Base-by-base conservation (phyloP, 2,113 vertebrate species). In the Nestor notabilis region DNA sequence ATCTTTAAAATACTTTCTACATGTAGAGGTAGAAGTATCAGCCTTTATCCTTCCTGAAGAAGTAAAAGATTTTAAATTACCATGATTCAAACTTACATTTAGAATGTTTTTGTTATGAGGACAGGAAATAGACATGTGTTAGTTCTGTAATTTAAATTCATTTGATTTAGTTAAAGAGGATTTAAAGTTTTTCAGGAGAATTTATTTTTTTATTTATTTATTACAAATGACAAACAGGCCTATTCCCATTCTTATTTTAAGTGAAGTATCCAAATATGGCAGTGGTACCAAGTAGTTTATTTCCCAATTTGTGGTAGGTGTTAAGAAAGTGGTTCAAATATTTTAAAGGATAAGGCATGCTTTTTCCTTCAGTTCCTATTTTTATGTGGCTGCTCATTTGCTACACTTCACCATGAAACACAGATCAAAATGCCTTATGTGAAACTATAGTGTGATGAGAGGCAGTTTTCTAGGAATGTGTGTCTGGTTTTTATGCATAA, bases 311-410 rank as follows among this genome's bases (percentile, higher is more conserved):
- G 4, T 58, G 23, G 19, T 75, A 83, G 49, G 10, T 74, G 15
- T 0, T 0, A 69, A 74, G 44, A 55, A 90, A 52, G 0, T 0
- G 2, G 7, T 78, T 93, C 46, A 78, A 49, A 39, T 66, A 56
- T 85, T 81, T 82, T 46, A 28, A 90, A 78, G n/a, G 24, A 19
- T 13, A 63, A 77, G 33, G 13, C 39, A 31, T 66, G 29, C 19
- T 81, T 87, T 89, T 89, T 68, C 55, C 43, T 68, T 60, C 0
- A 18, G 76, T 74, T 65, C 41, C 41, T 87, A 29, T 91, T 91
- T 86, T 83, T 77, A 77, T 31, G 53, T 56, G 53, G 43, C 75
- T 88, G 28, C 18, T 82, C 52, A 35, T 88, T 95, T 90, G 70
- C 65, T 83, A 29, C 75, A 39, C 46, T 88, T 94, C 70, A 88